Percentiles rank a stretch among this genome's conserved stretches.
phyloP scores from a whole-genome alignment of 1,140 invertebrate genomes.

The Leptestheria dahalacensis region DNA sequence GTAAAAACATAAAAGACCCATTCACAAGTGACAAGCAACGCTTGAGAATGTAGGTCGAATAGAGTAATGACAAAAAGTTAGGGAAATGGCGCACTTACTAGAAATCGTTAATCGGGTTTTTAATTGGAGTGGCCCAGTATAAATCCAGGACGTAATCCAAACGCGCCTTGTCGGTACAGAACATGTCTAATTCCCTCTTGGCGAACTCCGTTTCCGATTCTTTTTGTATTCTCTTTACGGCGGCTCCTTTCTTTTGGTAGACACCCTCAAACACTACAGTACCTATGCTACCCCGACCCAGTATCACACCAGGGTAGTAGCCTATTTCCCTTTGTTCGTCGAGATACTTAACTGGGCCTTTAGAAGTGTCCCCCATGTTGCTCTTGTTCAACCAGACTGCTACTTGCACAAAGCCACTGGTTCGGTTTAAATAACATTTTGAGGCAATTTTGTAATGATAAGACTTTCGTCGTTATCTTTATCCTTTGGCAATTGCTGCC shows the following conservation, averaged over 20 bases:
- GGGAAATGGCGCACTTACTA: background rate
- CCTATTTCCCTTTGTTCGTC: background rate
- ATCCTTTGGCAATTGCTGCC: too few species aligned
- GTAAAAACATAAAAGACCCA: background rate
- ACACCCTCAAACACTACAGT: background rate
- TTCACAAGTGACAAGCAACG: background rate
- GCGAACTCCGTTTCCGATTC: background rate
- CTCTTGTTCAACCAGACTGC: too few species aligned
- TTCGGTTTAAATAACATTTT: too few species aligned
- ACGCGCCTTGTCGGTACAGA: background rate
- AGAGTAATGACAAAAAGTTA: too few species aligned
- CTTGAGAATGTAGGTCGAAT: too few species aligned
- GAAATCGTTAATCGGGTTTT: background rate
- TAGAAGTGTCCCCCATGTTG: too few species aligned
- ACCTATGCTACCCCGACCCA: background rate
- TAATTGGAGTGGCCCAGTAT: background rate
- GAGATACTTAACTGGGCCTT: too few species aligned
- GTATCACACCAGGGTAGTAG: background rate
- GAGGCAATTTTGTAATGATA: too few species aligned
- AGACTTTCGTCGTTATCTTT: too few species aligned
- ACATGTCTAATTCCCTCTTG: background rate
- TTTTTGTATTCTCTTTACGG: background rate
- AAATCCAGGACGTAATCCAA: background rate
- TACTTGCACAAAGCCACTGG: too few species aligned
- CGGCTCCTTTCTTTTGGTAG: background rate